These are phyloP conservation scores for Taurulus bubalis DNA, from an alignment of 2,113 vertebrate genomes.

Conservation along the genomic window DNA sequence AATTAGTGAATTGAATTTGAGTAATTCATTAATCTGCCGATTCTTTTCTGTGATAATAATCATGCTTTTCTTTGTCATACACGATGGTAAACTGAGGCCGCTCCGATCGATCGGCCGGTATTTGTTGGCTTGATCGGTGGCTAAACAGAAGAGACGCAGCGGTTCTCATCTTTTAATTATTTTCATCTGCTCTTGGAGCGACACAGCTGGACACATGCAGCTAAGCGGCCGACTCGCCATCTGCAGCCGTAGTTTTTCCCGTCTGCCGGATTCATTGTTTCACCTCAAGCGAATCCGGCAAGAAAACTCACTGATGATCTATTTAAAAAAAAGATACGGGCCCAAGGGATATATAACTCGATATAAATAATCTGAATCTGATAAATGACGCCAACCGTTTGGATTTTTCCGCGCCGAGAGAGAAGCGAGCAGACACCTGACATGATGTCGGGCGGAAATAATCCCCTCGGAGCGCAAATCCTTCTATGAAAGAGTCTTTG, in stretches of 20 bases:
- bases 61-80: background rate
- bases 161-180: background rate
- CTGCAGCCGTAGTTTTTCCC: background rate
- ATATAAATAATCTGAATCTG: background rate
- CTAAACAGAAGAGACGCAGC: background rate
- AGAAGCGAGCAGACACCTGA: background rate
- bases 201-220: too few relatives aligned
- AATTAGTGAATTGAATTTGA: background rate
- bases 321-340: background rate
- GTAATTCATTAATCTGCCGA: background rate
- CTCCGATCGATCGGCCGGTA: background rate
- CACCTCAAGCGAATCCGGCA: background rate
- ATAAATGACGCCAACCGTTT: background rate
- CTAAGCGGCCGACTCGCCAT: background rate
- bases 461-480: background rate
- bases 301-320: background rate
- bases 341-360: background rate
- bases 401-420: background rate
- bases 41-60: background rate
- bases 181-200: too few relatives aligned
- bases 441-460: background rate
- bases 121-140: background rate
- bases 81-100: background rate
- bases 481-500: too few relatives aligned
- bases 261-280: background rate